Evolutionary conservation across 2,113 vertebrate species (phyloP).

Genomic region (Passer domesticus): DNA sequence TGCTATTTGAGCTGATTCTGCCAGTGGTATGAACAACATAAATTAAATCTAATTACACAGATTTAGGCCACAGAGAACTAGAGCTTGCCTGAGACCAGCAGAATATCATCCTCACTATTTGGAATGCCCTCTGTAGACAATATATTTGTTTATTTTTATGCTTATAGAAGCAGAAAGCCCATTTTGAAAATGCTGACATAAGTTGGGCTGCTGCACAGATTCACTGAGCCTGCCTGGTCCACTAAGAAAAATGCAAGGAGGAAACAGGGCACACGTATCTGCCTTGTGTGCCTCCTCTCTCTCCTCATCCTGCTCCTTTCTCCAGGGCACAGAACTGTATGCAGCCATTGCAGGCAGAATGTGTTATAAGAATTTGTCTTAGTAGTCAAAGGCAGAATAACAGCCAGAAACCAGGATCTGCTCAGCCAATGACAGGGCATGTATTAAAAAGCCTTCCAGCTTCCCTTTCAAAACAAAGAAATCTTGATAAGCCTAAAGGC

Average conservation of each 20-base stretch:
- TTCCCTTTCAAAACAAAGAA: constrained; percentile 53
- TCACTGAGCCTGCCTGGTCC: neutral
- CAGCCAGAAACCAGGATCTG: neutral
- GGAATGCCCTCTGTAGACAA: neutral
- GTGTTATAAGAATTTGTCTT: neutral
- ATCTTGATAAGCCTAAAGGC: constrained; percentile 17
- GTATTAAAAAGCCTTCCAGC: constrained; percentile 7
- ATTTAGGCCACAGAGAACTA: neutral
- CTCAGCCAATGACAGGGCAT: neutral
- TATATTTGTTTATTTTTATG: neutral
- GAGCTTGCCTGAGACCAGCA: neutral
- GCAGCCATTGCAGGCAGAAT: neutral
- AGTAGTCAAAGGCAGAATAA: neutral
- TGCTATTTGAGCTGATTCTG: neutral
- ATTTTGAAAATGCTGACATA: neutral
- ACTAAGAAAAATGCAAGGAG: neutral
- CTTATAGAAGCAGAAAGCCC: neutral
- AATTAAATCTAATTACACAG: neutral
- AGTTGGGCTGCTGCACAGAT: neutral
- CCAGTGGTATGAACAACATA: neutral
- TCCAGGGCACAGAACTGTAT: neutral
- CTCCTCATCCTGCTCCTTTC: neutral
- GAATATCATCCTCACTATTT: neutral
- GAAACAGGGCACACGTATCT: neutral
- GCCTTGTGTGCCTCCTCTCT: neutral